Percentiles rank a stretch among this genome's conserved stretches.
phyloP scores from a whole-genome alignment of 2,113 vertebrate genomes.

The Shinisaurus crocodilurus region DNA sequence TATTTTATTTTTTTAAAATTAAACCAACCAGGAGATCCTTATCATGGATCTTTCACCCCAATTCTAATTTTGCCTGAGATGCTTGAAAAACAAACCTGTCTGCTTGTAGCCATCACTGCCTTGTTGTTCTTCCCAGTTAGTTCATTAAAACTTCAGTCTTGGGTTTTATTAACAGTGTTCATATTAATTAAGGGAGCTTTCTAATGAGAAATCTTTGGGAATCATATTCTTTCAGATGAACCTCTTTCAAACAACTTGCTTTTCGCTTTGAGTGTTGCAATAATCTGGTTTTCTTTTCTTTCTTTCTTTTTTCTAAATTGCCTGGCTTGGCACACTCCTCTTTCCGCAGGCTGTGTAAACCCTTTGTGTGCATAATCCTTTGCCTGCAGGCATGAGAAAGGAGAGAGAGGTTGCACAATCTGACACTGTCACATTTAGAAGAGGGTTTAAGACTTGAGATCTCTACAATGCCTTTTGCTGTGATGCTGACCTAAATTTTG shows the following conservation, averaged over 20 bases:
- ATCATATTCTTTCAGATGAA: conserved; percentile 29
- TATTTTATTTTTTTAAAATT: not conserved
- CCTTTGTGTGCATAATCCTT: conserved; percentile 77
- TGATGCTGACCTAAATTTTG: not conserved
- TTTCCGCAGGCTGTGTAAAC: conserved; percentile 78
- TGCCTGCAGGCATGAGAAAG: conserved; percentile 69
- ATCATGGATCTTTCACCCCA: not conserved
- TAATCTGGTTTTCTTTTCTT: conserved; percentile 61
- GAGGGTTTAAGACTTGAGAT: conserved; percentile 30
- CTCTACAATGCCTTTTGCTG: conserved; percentile 35
- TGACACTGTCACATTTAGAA: conserved; percentile 54
- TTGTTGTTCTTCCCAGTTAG: not conserved
- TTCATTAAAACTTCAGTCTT: not conserved
- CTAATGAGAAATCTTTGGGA: conserved; percentile 54
- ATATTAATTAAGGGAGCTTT: conserved; percentile 62
- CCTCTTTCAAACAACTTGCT: conserved; percentile 38
- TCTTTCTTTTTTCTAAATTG: not conserved
- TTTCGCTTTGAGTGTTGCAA: conserved; percentile 70
- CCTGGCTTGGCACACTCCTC: conserved; percentile 72
- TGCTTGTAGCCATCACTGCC: no score
- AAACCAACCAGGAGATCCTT: not conserved
- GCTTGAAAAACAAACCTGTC: not conserved
- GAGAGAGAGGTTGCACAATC: conserved; percentile 73
- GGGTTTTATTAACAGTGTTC: not conserved
- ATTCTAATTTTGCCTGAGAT: not conserved